Percentiles rank a stretch among this genome's conserved stretches.
Conservation (phyloP, 2,113 vertebrate genomes). For the Platichthys stellatus region DNA sequence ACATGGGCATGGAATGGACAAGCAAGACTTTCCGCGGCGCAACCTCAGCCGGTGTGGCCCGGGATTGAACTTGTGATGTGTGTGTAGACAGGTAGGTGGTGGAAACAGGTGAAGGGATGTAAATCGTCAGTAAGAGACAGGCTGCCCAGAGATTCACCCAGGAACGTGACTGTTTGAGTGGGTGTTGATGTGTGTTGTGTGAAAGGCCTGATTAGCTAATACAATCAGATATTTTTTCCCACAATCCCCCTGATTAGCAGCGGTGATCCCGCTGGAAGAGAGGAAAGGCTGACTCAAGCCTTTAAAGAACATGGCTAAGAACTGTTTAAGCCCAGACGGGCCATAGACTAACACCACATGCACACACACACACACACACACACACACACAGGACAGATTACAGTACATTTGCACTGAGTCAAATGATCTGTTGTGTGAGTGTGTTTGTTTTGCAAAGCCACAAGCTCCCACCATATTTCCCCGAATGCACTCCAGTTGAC, state of each 20-base stretch:
- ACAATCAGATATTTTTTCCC: constrained; percentile 62
- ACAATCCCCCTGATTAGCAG: constrained; percentile 38
- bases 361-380: constrained; percentile 26
- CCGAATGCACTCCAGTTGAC: constrained; percentile 61
- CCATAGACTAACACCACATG: neutral
- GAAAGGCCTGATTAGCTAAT: constrained; percentile 49
- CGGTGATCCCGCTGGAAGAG: constrained; percentile 24
- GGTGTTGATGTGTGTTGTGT: constrained; percentile 14
- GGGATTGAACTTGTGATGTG: neutral
- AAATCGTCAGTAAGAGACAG: constrained; percentile 17
- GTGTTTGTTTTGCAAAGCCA: constrained; percentile 36
- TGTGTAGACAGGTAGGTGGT: neutral
- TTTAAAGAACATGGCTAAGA: constrained; percentile 1
- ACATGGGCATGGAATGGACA: no score
- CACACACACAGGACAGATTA: constrained; percentile 17
- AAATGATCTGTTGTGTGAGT: constrained; percentile 31
- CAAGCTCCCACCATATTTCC: constrained; percentile 42
- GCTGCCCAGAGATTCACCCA: constrained; percentile 34
- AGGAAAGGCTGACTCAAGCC: neutral
- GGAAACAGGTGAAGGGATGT: constrained; percentile 20
- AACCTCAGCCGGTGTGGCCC: no score
- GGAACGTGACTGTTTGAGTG: constrained; percentile 17
- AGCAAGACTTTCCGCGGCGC: no score
- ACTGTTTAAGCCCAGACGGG: neutral
- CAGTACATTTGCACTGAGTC: neutral